Base-by-base conservation (phyloP, 1,140 invertebrate genomes). In the Polyergus mexicanus region DNA sequence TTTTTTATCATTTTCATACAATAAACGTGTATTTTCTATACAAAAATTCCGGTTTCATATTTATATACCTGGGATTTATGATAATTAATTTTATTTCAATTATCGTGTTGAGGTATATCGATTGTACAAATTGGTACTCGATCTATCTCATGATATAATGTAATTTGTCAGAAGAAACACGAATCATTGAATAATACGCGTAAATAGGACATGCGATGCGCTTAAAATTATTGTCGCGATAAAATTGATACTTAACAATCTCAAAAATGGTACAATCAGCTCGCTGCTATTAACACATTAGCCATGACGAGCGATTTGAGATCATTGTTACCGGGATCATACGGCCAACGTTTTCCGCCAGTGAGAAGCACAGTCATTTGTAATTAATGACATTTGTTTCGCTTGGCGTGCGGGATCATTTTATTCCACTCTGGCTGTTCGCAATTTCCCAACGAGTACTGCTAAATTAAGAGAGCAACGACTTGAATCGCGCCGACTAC, bases 301-400 rank as follows among this genome's bases (percentile, higher is more conserved):
- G n/a, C 22, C 69, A 19, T 35, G 77, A 80, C 76, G 54, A 69
- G 32, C 41, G 65, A 69, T 80, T 60, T 54, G 78, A 58, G 66
- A 72, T 72, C 22, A 25, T 81, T 81, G 32, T 81, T 81, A 65
- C 54, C 54, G 78, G 16, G 54, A 35, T 44, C 6, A 54, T 8
- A 16, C 35, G 25, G 13, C 25, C 47, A 8, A 16, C 63, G 65
- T 35, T 80, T 60, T 60, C 19, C 32, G 51, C 19, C 25, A 22
- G 47, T 51, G 47, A 71, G 16, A 80, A 35, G 32, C 65, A 69
- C 10, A 35, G 22, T 56, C 63, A 56, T 80, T 80, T 80, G 77
- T 80, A 71, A 80, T 80, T 65, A 66, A 68, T 80, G 77, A 71
- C 77, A 66, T 80, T 71, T 80, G 77, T 44, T 35, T 6, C 47